phyloP scores from a whole-genome alignment of 2,113 vertebrate species.

The Pipra filicauda region DNA sequence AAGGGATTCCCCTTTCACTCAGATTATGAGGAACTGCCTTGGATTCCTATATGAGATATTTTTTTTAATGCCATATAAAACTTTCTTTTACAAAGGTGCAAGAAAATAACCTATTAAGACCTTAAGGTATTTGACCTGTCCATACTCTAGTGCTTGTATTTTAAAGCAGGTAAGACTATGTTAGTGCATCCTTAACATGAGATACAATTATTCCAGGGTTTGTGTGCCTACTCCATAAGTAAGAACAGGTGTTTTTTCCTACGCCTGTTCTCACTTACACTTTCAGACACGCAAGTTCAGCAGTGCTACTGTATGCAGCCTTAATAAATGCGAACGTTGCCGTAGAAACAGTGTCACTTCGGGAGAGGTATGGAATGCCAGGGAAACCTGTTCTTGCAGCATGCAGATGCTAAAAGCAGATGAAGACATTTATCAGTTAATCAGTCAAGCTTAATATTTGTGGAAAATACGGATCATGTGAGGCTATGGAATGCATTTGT shows the following conservation, averaged over 20 bases:
- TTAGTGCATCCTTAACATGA: neutral
- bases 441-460: constrained; percentile 45
- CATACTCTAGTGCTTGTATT: neutral
- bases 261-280: constrained; percentile 29
- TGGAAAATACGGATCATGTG: neutral
- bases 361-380: neutral
- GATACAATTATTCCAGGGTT: neutral
- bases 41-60: neutral
- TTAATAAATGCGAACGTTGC: constrained; percentile 45
- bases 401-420: constrained; percentile 51
- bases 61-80: neutral
- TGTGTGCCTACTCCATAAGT: neutral
- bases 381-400: constrained; percentile 25
- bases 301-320: constrained; percentile 18
- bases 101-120: neutral
- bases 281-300: neutral
- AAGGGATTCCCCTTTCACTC: neutral
- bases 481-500: constrained; percentile 17
- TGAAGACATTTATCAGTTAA: constrained; percentile 46
- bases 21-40: neutral
- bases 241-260: constrained; percentile 29
- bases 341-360: constrained; percentile 30
- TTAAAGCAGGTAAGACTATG: neutral
- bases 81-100: neutral
- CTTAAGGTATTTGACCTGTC: neutral